Evolutionary conservation across 1,140 invertebrate genomes (phyloP).

Genomic region (Paracyclopina nana): DNA sequence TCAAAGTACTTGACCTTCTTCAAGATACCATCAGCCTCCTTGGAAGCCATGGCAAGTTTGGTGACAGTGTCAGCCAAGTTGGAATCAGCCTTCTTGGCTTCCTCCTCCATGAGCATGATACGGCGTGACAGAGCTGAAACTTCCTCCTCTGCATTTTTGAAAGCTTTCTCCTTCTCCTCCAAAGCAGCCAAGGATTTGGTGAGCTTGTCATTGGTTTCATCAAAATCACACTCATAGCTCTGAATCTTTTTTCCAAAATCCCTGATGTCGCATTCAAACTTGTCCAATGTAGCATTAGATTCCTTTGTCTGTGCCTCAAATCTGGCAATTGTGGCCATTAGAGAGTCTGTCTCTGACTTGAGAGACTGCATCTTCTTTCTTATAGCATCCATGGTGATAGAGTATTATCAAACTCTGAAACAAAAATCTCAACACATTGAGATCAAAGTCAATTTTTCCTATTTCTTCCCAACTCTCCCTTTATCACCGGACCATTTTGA

Average conservation of each 20-base stretch:
- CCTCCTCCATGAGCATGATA: conserved; percentile 15
- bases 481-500: no score
- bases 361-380: conserved; percentile 16
- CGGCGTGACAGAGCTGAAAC: conserved; percentile 11
- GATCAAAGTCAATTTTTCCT: no score
- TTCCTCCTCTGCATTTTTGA: conserved; percentile 11
- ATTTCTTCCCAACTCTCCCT: no score
- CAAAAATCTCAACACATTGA: no score
- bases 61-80: conserved; percentile 15
- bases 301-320: conserved; percentile 7
- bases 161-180: conserved; percentile 16
- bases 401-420: no score
- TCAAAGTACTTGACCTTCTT: conserved; percentile 16
- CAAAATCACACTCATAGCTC: conserved; percentile 9
- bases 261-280: conserved; percentile 15
- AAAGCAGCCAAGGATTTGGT: conserved; percentile 9
- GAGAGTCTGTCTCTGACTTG: conserved; percentile 13
- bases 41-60: conserved; percentile 14
- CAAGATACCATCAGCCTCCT: conserved; percentile 13
- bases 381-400: conserved; percentile 12
- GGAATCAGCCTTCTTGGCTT: conserved; percentile 15
- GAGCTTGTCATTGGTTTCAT: conserved; percentile 15
- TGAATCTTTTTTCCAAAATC: conserved; percentile 14
- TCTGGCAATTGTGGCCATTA: conserved; percentile 9
- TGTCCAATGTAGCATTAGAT: conserved; percentile 1